Base-by-base conservation (phyloP, 2,888 invertebrate genomes). In the Hyppa rectilinea region DNA sequence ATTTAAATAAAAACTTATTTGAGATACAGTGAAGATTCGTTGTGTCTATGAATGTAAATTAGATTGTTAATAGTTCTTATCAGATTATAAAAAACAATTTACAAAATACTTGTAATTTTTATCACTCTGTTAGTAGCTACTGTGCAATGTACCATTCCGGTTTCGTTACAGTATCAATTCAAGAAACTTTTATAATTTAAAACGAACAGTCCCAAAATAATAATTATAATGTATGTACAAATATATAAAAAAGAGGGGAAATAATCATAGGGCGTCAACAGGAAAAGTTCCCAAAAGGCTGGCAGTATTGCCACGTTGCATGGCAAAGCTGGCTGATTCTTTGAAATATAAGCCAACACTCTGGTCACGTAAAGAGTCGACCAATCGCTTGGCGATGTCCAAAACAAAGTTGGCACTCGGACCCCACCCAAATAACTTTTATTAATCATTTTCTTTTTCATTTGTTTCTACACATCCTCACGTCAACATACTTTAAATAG, bases 1-100 rank as follows among this genome's bases (percentile, higher is more conserved):
- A 75, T 75, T 75, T 34, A 34, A 59, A 67, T 80, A 58, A 49
- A 80, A 60, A 74, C 20, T 23, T 20, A 45, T 40, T 53, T 36
- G 10, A 40, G 23, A 53, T 34, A 55, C 10, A 50, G 14, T 17
- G 14, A 31, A 49, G 36, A 53, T 53, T 58, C 23, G 26, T 52
- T 38, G 47, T 49, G 14, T 34, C 7, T 38, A 53, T 17, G 26
- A 55, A 62, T 68, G 38, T 20, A 47, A 63, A 60, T 55, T 20
- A 26, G 10, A 20, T 53, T 47, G 17, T 53, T 23, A 29, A 66
- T 26, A 52, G 34, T 52, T 49, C 34, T 36, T 75, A 69, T 50
- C 38, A 61, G 50, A 61, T 56, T 20, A 36, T 47, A 14, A 29
- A 55, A 12, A 38, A 38, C 23, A 49, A 29, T 49, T 45, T 40